Percentiles rank a stretch among this genome's conserved stretches.
Conservation (phyloP, 2,797 vertebrate genomes). For the Odontamblyopus lacepedii region DNA sequence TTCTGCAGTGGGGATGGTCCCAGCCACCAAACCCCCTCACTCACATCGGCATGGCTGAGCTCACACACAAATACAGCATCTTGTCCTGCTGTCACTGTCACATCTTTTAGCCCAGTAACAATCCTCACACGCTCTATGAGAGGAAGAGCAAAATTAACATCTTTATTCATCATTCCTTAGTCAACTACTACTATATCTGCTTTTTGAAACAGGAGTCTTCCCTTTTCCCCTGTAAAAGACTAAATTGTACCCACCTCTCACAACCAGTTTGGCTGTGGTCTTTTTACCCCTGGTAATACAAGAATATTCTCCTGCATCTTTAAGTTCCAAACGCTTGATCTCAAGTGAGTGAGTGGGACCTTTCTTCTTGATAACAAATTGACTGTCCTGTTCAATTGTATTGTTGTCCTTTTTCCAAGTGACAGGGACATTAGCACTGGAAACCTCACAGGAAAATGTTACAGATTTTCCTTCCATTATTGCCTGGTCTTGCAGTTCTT, state of each 20-base stretch:
- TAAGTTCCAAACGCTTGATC: slow-evolving; percentile 70
- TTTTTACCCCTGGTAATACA: slow-evolving; percentile 83
- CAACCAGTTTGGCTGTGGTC: slow-evolving; percentile 76
- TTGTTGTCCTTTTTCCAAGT: slow-evolving; percentile 84
- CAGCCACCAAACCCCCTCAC: slow-evolving; percentile 90
- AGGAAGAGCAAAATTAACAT: slow-evolving; percentile 37
- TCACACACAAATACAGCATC: slow-evolving; percentile 89
- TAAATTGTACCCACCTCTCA: slow-evolving; percentile 76
- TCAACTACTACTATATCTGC: background rate
- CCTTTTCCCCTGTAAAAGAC: background rate
- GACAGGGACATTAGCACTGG: slow-evolving; percentile 74
- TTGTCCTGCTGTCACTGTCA: slow-evolving; percentile 89
- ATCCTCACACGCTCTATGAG: slow-evolving; percentile 76
- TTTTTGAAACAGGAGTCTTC: background rate
- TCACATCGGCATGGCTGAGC: slow-evolving; percentile 83
- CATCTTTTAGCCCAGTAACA: slow-evolving; percentile 80
- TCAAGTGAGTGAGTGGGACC: slow-evolving; percentile 65
- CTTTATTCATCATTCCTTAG: background rate
- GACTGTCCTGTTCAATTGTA: slow-evolving; percentile 75
- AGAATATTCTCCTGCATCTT: slow-evolving; percentile 81
- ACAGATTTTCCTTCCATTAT: slow-evolving; percentile 79
- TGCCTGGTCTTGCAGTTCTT: slow-evolving; percentile 75
- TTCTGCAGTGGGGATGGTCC: slow-evolving; percentile 88
- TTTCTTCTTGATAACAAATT: slow-evolving; percentile 77
- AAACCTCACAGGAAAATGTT: slow-evolving; percentile 82